Conservation (phyloP, 2,797 vertebrate genomes). For the Protosalanx chinensis region DNA sequence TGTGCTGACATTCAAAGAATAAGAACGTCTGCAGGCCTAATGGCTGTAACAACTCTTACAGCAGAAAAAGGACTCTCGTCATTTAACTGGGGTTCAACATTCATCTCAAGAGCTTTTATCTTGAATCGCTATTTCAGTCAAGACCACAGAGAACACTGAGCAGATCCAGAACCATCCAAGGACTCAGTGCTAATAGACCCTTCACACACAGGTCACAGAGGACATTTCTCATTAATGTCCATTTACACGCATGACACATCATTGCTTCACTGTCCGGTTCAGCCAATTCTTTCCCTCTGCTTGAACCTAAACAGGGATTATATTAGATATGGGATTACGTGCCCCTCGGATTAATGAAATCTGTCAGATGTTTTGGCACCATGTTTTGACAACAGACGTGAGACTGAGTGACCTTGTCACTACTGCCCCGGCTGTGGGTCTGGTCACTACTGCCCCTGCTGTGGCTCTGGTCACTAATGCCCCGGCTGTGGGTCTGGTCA, state of each 20-base stretch:
- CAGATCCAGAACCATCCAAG: background rate
- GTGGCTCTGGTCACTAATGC: too few species aligned
- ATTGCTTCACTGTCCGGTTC: slow-evolving; percentile 15
- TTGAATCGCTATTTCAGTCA: slow-evolving; percentile 8
- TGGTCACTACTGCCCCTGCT: too few species aligned
- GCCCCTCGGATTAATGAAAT: slow-evolving; percentile 40
- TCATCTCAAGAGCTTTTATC: slow-evolving; percentile 9
- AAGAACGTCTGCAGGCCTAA: slow-evolving; percentile 20
- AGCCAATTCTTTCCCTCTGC: slow-evolving; percentile 10
- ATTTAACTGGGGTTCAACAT: slow-evolving; percentile 32
- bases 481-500: too few species aligned
- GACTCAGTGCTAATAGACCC: background rate
- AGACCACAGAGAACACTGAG: background rate
- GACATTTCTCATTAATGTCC: background rate
- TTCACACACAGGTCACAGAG: background rate
- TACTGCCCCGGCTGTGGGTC: too few species aligned
- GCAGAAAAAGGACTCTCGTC: slow-evolving; percentile 5
- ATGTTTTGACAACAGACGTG: too few species aligned
- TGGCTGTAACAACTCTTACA: slow-evolving; percentile 30
- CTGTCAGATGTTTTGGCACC: slow-evolving; percentile 40
- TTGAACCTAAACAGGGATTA: slow-evolving; percentile 23
- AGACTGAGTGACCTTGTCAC: too few species aligned
- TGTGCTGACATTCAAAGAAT: too few species aligned
- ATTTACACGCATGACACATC: slow-evolving; percentile 7
- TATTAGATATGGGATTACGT: slow-evolving; percentile 46